Base-by-base conservation (phyloP, 2,888 invertebrate genomes). In the Sussaba pulchella region DNA sequence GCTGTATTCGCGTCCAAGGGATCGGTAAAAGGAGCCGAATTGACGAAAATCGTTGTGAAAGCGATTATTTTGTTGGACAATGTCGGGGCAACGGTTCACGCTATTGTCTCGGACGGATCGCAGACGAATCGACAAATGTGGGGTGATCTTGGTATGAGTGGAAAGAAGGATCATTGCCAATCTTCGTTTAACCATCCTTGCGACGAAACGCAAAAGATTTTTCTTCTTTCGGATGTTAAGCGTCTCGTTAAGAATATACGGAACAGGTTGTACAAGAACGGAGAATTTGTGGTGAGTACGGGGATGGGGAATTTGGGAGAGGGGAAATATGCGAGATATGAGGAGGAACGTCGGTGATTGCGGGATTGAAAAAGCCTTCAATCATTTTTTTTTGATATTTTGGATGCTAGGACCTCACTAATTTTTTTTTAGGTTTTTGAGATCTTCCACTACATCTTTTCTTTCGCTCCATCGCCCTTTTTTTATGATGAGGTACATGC, bases 191-290 rank as follows among this genome's bases (percentile, higher is more conserved):
- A 24, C 2, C 81, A 83, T 57, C 78, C 81, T 2, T 24, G 36
- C 2, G 70, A 73, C 43, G 71, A 78, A 9, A 47, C 36, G 2
- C 72, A 81, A n/a, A 12, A 39, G 10, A 19, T 85, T 10, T 84
- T 36, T 41, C 73, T 78, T 9, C 82, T 85, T 59, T 84, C 85
- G 0, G 84, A 84, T 70, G 69, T 78, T 1, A 84, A 82, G 5
- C 82, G 82, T 64, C 43, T 81, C 3, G 66, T 52, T 1, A 52
- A 21, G n/a, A 52, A 19, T 12, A 24, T 24, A 9, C 24, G 52
- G 10, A 24, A 52, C n/a, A 9, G 52, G 5, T 19, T 52, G 1
- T 24, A 4, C 3, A n/a, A 26, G 12, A 24, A n/a, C 3, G 12
- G 19, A 12, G 12, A 3, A 1, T 52, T 52, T 12, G 19, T 12